Percentiles rank a stretch among this genome's conserved stretches.
phyloP scores from a whole-genome alignment of 2,797 vertebrate genomes.

The Remorina albescens region DNA sequence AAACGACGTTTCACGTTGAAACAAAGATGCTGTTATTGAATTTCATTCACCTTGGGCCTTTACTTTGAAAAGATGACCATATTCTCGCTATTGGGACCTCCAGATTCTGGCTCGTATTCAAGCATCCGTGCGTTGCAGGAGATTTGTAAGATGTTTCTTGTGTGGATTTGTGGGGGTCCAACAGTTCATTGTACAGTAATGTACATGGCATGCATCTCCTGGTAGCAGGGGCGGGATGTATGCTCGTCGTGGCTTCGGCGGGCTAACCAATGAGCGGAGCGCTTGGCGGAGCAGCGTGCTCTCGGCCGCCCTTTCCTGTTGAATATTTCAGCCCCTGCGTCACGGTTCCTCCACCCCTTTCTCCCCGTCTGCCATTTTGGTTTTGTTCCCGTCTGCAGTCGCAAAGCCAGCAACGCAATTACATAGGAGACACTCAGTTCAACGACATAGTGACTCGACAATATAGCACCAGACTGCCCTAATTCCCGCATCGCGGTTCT shows the following conservation, averaged over 20 bases:
- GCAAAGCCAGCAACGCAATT: conserved; percentile 82
- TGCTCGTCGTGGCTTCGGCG: conserved; percentile 15
- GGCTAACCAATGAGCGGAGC: conserved; percentile 60
- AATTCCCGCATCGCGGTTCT: conserved; percentile 53
- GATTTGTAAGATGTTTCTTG: not conserved
- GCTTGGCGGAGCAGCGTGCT: conserved; percentile 51
- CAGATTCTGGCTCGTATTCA: not conserved
- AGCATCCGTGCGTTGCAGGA: not conserved
- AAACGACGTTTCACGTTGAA: conserved; percentile 13
- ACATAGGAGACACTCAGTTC: conserved; percentile 71
- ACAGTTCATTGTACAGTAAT: conserved; percentile 72
- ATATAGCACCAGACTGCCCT: conserved; percentile 73
- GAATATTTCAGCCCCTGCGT: conserved; percentile 75
- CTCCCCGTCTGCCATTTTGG: conserved; percentile 89
- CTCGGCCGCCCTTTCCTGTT: conserved; percentile 64
- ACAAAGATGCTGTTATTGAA: conserved; percentile 58
- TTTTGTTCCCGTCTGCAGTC: conserved; percentile 89
- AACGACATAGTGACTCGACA: conserved; percentile 88
- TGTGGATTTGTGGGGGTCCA: conserved; percentile 23
- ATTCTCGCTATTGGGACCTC: not conserved
- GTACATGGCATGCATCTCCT: conserved; percentile 68
- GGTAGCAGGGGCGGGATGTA: conserved; percentile 65
- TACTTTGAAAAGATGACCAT: not conserved
- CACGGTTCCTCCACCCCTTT: conserved; percentile 79
- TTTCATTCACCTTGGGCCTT: not conserved